Evolutionary conservation across 2,888 invertebrate genomes (phyloP).

Genomic region (Dichetophora obliterata): DNA sequence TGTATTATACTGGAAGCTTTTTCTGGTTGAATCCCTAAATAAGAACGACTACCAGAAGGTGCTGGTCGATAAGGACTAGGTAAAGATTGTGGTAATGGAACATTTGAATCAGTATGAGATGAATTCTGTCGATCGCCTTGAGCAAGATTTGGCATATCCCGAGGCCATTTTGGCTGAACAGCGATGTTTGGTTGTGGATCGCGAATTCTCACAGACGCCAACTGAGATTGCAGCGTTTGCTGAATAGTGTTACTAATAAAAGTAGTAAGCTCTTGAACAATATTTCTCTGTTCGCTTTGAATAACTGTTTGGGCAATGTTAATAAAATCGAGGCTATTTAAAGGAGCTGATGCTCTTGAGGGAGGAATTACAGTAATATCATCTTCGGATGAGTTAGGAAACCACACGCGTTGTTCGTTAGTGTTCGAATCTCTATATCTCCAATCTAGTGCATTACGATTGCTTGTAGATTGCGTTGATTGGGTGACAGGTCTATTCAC

Average conservation of each 20-base stretch:
- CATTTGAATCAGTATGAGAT: background rate
- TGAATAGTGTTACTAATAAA: background rate
- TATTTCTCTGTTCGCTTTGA: background rate
- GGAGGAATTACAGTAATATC: background rate
- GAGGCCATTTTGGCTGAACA: background rate
- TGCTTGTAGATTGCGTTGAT: background rate
- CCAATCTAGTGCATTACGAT: background rate
- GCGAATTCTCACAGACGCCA: background rate
- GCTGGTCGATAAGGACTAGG: background rate
- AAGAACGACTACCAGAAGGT: background rate
- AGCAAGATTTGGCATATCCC: background rate
- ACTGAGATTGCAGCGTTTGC: background rate
- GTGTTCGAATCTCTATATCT: background rate
- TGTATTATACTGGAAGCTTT: constrained; percentile 9
- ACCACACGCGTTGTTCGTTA: background rate
- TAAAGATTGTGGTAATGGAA: background rate
- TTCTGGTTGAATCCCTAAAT: background rate
- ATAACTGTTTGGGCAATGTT: background rate
- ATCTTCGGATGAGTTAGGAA: background rate
- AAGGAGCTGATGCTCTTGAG: background rate
- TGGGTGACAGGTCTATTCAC: background rate
- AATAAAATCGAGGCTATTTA: background rate
- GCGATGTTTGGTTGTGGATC: background rate
- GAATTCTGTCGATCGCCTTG: background rate
- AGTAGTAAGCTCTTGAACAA: background rate